Base-by-base conservation (phyloP, 2,113 vertebrate genomes). In the Centrocercus urophasianus region DNA sequence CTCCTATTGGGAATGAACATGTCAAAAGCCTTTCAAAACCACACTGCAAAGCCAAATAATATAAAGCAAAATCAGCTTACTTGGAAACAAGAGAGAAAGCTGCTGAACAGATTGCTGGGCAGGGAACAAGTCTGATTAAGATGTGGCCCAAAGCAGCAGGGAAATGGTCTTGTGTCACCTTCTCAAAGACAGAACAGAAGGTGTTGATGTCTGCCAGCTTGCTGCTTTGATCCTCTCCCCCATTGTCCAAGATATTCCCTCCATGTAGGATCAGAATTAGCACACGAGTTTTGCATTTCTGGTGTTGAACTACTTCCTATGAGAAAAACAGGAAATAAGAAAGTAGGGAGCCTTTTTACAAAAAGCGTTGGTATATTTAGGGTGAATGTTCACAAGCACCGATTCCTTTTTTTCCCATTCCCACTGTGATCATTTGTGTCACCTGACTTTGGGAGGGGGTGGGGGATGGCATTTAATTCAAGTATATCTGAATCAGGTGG, bases 31-130 rank as follows among this genome's bases (percentile, higher is more conserved):
- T 80, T 47, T 80, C 10, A 34, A 91, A 93, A 77, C 10, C 36
- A 61, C 38, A 43, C 38, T 8, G 50, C 38, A 72, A 82, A 89
- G 34, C 6, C 28, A 66, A 76, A 42, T n/a, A 32, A 32, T 36
- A 42, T 30, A 32, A 81, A 87, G 82, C 27, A 21, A 59, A 72
- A 74, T 52, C 27, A 64, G 97, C 99, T 99, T 97, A 99, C 99
- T 98, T 99, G 77, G 99, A 99, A 93, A 99, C 98, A 57, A 99
- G 98, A 8, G 99, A 98, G 97, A 99, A 99, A 83, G 99, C 99
- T 83, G 99, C 98, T 1, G 99, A 98, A 65, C 99, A 99, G 95
- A 99, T 98, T 17, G 99, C 98, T 8, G 99, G 99, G 95, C 99
- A 99, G 16, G 99, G 97, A 94, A 99, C 98, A 43, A 99, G 98